Base-by-base conservation (phyloP, 1,140 invertebrate species). In the Brachionus sp. region DNA sequence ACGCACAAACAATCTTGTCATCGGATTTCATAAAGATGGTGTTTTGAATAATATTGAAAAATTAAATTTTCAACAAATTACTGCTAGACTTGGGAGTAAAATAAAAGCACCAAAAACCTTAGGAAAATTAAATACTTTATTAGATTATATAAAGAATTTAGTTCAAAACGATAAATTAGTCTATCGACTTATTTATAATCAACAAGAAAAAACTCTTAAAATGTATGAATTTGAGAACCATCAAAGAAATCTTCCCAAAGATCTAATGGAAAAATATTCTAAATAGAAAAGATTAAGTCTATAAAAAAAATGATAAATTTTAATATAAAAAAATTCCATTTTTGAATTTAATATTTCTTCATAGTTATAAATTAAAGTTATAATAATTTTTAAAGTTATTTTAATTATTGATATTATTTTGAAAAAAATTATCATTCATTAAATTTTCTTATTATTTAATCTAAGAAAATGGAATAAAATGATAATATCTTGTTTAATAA, bases 71-170 rank as follows among this genome's bases (percentile, higher is more conserved):
- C 37, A 75, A 2, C 37, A 75, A 75, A 42, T 75, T 10, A 75
- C 12, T 46, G 5, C 44, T 9, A 16, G 13, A 9, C 25, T 44
- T n/a, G 16, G 44, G 10, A 44, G 33, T 44, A 2, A 5, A 44
- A 75, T 44, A 75, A 19, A 75, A 1, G 16, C 35, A 13, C 62
- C 23, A 66, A 19, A 19, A 5, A 29, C 12, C 3, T 7, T 75
- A 23, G 70, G 37, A 25, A 75, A 46, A 75, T 23, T 75, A n/a
- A 44, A 75, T 75, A 25, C 7, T 75, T 35, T 75, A 13, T n/a
- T 75, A 46, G 5, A 19, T 19, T 2, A 75, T 2, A 75, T 75
- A 39, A 75, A 75, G 25, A 46, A 29, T 7, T 39, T 75, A 39
- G 33, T 70, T 70, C 3, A n/a, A 70, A 16, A 70, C 4, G 33